A percentile compares a stretch with the other conserved stretches of the same genome.
phyloP scores from a whole-genome alignment of 2,888 invertebrate genomes.

The Nymphalis polychloros region DNA sequence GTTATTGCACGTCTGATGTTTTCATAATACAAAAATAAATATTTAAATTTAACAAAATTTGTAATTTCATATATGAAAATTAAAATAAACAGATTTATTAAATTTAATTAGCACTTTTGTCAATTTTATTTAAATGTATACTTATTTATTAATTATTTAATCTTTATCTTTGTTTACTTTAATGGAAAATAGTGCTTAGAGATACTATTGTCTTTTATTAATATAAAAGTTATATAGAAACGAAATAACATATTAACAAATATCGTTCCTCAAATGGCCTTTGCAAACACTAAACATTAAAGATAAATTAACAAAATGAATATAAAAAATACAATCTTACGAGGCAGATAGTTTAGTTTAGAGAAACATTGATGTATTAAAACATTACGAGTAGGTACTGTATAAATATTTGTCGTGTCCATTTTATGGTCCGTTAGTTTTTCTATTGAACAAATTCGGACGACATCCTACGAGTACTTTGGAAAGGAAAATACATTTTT shows the following conservation, averaged over 20 bases:
- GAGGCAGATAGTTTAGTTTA: slow-evolving; percentile 2
- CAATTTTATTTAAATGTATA: too few relatives aligned
- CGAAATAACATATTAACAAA: neutral
- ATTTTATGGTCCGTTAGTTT: slow-evolving; percentile 10
- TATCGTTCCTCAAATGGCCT: neutral
- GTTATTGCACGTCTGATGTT: too few relatives aligned
- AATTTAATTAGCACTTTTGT: too few relatives aligned
- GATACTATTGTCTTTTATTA: too few relatives aligned
- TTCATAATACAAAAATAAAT: too few relatives aligned
- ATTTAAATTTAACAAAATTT: too few relatives aligned
- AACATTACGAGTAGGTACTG: slow-evolving; percentile 45
- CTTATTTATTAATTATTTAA: too few relatives aligned
- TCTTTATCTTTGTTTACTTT: too few relatives aligned
- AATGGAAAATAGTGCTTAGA: too few relatives aligned
- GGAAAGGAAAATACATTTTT: neutral
- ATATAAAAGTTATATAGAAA: neutral
- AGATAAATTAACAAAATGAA: slow-evolving; percentile 11
- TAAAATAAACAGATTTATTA: too few relatives aligned
- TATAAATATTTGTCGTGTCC: slow-evolving; percentile 48
- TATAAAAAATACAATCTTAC: slow-evolving; percentile 15
- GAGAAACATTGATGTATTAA: slow-evolving; percentile 23
- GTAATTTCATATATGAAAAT: too few relatives aligned
- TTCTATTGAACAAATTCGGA: neutral
- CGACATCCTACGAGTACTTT: neutral
- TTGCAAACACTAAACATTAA: neutral